Base-by-base conservation (phyloP, 2,113 vertebrate species). In the Nicator chloris region DNA sequence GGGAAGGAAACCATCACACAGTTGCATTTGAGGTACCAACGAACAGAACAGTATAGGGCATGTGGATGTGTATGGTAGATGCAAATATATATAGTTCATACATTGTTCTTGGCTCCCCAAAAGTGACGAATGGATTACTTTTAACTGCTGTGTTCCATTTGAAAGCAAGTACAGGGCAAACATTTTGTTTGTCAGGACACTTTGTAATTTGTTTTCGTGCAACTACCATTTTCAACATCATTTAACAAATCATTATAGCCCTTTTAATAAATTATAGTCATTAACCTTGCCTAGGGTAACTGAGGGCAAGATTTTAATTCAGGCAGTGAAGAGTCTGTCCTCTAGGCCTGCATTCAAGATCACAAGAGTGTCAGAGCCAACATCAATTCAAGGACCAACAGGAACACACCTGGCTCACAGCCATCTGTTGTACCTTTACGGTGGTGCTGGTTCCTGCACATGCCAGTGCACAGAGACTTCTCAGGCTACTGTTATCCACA, bases 201-300 rank as follows among this genome's bases (percentile, higher is more conserved):
- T 76, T 77, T 78, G 56, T 94, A 44, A 78, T 40, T 88, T 78
- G 71, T 86, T 93, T 90, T 81, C 64, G 20, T 4, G 15, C 64
- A 92, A 57, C 35, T 51, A 37, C 65, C 21, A 30, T 93, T 96
- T 94, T 91, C 93, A 92, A 89, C 81, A 85, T 82, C 45, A 76
- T 95, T 95, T 95, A 96, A 91, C 85, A 93, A 95, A 71, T 40
- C 51, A 35, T 96, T 96, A 84, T 45, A 70, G 71, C 54, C 59
- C 86, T 89, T 94, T 84, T 51, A 93, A 96, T 82, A 86, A 92
- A 97, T 94, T 66, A 70, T 21, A 87, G 85, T 69, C 64, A 60
- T 95, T 95, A 88, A 94, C 85, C 57, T 93, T 95, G 93, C 82
- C 60, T 61, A n/a, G 44, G 65, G 91, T 91, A 91, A 92, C 61